Evolutionary conservation across 2,113 vertebrate species (phyloP), one percentile per base, ranked within the genome.

Genomic region (Haemorhous mexicanus): DNA sequence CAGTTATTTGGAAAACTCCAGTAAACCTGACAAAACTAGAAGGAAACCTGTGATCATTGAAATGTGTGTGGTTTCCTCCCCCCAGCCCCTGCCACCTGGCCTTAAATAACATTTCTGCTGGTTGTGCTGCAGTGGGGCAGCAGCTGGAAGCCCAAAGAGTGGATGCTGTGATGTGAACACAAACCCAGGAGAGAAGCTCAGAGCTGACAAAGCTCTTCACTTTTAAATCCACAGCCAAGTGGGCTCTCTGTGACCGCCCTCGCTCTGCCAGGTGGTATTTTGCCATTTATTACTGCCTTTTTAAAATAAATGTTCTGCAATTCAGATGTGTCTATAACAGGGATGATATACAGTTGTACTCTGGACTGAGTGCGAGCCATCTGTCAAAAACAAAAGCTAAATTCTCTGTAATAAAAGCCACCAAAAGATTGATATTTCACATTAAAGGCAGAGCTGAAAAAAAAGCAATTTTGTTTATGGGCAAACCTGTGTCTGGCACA

Each of bases 391-490:
- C 96, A 96, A 97, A 98, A 97, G 95, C 96, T 96, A 97, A 97
- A 97, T 97, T 96, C 93, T 80, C 83, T 28, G 94, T 96, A 97
- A 98, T 97, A 97, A 97, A 97, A 98, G 95, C 85, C 91, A 94
- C 93, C 46, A 67, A 79, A 97, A 97, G 98, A 98, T 98, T 98
- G 97, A 98, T 98, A 97, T 94, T 96, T 97, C 97, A 64, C 94
- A 97, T 97, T 98, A 98, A 95, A 95, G 94, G 88, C 70, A 94
- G 95, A 96, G 91, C 94, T 95, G 97, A 90, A 97, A 95, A 89
- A 89, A 97, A 98, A 96, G 95, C 97, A 98, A 97, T 98, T 97
- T 98, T 97, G 97, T 98, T 97, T 98, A 98, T 95, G 95, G 97
- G 90, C 77, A 97, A 97, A 96, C 95, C 96, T 95, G 89, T 67